Evolutionary conservation across 2,113 vertebrate genomes (phyloP).

Genomic region (Channa maculata): DNA sequence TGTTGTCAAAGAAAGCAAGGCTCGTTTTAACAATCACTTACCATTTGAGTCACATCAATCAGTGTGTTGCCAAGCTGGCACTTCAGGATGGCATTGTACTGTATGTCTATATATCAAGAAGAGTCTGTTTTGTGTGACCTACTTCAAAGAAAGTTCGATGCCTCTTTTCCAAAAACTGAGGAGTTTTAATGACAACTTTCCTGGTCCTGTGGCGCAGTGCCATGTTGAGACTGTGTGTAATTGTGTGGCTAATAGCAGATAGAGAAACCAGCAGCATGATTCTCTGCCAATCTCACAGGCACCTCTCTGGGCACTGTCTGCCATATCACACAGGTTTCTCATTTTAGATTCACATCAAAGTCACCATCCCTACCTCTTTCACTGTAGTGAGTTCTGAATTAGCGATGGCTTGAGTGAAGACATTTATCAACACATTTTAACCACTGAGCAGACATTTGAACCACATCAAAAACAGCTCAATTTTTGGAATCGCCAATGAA

Average conservation of each 20-base stretch:
- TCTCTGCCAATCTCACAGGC: slow-evolving; percentile 56
- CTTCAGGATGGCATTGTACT: slow-evolving; percentile 27
- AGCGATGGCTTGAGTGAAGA: slow-evolving; percentile 33
- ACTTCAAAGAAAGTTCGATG: slow-evolving; percentile 49
- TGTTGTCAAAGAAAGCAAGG: slow-evolving; percentile 47
- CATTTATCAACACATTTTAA: slow-evolving; percentile 51
- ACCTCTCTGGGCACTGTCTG: slow-evolving; percentile 54
- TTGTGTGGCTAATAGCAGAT: slow-evolving; percentile 49
- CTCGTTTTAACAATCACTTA: slow-evolving; percentile 53
- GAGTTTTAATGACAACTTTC: slow-evolving; percentile 64
- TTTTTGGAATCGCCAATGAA: slow-evolving; percentile 44
- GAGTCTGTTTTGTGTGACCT: slow-evolving; percentile 20
- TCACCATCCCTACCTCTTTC: slow-evolving; percentile 28
- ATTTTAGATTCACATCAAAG: slow-evolving; percentile 71
- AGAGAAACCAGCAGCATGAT: slow-evolving; percentile 39
- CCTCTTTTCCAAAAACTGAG: slow-evolving; percentile 18
- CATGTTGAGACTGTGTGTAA: slow-evolving; percentile 52
- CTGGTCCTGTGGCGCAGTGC: slow-evolving; percentile 26
- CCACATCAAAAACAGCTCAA: slow-evolving; percentile 52
- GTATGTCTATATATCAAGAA: slow-evolving; percentile 27
- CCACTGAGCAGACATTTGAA: slow-evolving; percentile 59
- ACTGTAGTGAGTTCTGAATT: slow-evolving; percentile 47
- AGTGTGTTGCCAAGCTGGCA: slow-evolving; percentile 46
- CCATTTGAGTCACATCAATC: slow-evolving; percentile 61
- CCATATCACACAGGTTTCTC: slow-evolving; percentile 52